phyloP scores from a whole-genome alignment of 2,113 vertebrate genomes.

The Rhea pennata region DNA sequence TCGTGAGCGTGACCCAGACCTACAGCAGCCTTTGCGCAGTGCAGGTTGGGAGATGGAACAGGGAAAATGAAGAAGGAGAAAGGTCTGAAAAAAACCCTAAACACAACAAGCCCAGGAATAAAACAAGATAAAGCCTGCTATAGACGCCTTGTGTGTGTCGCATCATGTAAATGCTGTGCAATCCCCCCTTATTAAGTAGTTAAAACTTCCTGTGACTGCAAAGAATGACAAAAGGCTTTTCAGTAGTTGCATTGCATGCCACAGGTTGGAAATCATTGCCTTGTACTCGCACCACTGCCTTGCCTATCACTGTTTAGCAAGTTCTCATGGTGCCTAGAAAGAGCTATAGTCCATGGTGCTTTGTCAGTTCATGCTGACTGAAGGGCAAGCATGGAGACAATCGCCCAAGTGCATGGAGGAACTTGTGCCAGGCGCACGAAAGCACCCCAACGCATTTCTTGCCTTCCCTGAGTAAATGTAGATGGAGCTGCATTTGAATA shows the following conservation, averaged over 20 bases:
- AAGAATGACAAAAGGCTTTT: background rate
- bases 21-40: background rate
- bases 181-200: fast-evolving
- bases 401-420: background rate
- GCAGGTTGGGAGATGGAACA: background rate
- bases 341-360: fast-evolving
- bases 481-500: background rate
- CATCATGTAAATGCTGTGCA: fast-evolving
- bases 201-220: background rate
- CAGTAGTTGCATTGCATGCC: background rate
- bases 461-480: fast-evolving
- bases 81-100: background rate
- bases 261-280: background rate
- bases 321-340: background rate
- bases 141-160: background rate
- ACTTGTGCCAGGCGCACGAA: background rate
- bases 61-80: background rate
- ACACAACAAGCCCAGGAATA: fast-evolving
- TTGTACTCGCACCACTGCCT: background rate
- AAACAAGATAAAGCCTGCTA: background rate
- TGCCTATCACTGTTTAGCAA: background rate
- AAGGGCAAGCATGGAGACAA: background rate
- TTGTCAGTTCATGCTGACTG: background rate
- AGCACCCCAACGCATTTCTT: fast-evolving
- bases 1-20: background rate